Evolutionary conservation across 2,113 vertebrate species (phyloP).

Genomic region (Pollimyrus isidori): DNA sequence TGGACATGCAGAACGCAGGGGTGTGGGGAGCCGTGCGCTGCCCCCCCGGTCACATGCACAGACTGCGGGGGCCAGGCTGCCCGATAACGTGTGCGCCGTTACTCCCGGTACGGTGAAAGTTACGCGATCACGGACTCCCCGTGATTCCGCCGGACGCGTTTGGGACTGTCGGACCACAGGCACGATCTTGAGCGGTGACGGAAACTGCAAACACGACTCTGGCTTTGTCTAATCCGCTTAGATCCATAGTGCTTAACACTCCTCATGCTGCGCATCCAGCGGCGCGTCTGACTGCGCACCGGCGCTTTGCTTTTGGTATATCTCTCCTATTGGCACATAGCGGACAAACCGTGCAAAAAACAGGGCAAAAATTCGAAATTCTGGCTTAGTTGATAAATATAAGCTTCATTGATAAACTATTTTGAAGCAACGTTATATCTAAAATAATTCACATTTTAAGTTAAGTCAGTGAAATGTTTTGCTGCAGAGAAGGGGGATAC

Average conservation of each 20-base stretch:
- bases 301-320: background rate
- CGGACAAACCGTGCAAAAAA: background rate
- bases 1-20: background rate
- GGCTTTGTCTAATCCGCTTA: slow-evolving; percentile 22
- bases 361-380: background rate
- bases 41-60: background rate
- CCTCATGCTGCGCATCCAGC: background rate
- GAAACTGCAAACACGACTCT: slow-evolving; percentile 13
- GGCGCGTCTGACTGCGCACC: background rate
- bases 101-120: background rate
- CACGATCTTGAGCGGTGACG: slow-evolving; percentile 25
- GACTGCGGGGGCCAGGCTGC: background rate
- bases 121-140: background rate
- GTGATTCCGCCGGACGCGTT: background rate
- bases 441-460: background rate
- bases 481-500: background rate
- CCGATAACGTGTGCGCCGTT: background rate
- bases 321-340: background rate
- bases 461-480: background rate
- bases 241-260: slow-evolving; percentile 10
- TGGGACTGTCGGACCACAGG: background rate
- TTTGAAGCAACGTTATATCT: background rate
- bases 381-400: background rate
- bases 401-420: background rate
- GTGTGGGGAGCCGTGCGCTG: background rate